phyloP scores from a whole-genome alignment of 2,113 vertebrate genomes.

The human (Homo sapiens) region GRCh38 chr6:123882001-123882500 shows the following conservation, averaged over 20 bases:
- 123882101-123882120: background rate
- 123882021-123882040: background rate
- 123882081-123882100: background rate
- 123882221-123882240: background rate
- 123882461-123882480: background rate
- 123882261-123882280: background rate
- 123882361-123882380: background rate
- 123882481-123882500: background rate
- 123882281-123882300: background rate
- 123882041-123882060: background rate
- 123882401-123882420: background rate
- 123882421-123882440: background rate
- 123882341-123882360: background rate
- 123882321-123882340: background rate
- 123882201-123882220: background rate
- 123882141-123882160: background rate
- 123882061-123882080: background rate
- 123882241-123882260: background rate
- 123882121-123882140: background rate
- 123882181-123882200: background rate
- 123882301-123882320: background rate
- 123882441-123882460: background rate
- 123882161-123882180: slow-evolving; percentile 19
- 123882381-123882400: background rate
- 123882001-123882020: background rate